Percentiles rank a stretch among this genome's conserved stretches.
Evolutionary conservation across 1,140 invertebrate species (phyloP).

Genomic region (Andricus grossulariae): DNA sequence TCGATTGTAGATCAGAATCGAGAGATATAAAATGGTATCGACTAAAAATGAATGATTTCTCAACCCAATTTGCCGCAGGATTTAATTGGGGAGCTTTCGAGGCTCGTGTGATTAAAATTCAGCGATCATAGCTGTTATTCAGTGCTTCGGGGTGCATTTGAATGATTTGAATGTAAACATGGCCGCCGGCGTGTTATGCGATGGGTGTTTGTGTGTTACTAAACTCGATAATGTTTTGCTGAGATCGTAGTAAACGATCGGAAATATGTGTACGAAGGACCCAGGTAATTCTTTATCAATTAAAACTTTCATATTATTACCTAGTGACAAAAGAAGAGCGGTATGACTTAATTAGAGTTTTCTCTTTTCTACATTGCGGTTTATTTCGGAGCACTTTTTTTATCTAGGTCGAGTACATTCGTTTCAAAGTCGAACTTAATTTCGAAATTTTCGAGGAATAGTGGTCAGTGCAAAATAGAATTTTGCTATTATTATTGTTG

Average conservation of each 20-base stretch:
- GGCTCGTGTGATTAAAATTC: not conserved
- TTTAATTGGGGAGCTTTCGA: not conserved
- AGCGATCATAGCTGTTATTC: slow-evolving; percentile 23
- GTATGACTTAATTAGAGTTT: not conserved
- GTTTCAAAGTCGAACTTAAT: not conserved
- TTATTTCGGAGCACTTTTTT: slow-evolving; percentile 25
- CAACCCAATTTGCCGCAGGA: not conserved
- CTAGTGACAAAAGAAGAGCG: not conserved
- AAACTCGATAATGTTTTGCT: slow-evolving; percentile 42
- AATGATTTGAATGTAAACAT: slow-evolving; percentile 68
- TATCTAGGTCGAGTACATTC: slow-evolving; percentile 23
- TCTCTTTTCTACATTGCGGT: not conserved
- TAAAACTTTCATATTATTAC: not conserved
- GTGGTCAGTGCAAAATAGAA: not conserved
- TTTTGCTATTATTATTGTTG: not conserved
- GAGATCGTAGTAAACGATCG: slow-evolving; percentile 45
- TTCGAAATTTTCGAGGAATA: not conserved
- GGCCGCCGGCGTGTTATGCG: slow-evolving; percentile 63
- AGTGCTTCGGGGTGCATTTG: slow-evolving; percentile 55
- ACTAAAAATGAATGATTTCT: not conserved
- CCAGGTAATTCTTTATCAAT: slow-evolving; percentile 56
- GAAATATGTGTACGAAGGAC: slow-evolving; percentile 59
- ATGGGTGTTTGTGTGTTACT: slow-evolving; percentile 54
- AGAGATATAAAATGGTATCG: not conserved
- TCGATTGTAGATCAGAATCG: not conserved